Evolutionary conservation across 2,888 invertebrate genomes (phyloP), one percentile per base, ranked within the genome.

Genomic region (Pyralis farinalis): DNA sequence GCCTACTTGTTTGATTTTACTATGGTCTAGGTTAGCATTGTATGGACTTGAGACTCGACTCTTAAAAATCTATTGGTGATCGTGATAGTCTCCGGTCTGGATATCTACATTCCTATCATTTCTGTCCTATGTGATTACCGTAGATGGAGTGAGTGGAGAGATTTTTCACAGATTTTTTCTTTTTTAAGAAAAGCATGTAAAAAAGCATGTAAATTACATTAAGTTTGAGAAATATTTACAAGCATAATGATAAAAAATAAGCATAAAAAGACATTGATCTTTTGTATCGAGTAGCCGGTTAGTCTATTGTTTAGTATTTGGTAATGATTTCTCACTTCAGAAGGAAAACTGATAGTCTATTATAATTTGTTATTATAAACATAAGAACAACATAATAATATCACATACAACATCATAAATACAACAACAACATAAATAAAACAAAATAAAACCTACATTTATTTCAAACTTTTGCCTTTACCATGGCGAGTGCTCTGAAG

Each of bases 341-440:
- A 82, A 84, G 79, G 76, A 78, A 73, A 82, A 78, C 79, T 81
- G 80, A 82, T 79, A 66, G 79, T 77, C 81, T 85, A 83, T 76
- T 84, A 81, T 82, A 85, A 80, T 86, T 88, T 87, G 83, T 83
- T 86, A 81, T 72, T 68, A 82, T 82, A 86, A 84, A 63, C 83
- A 76, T 86, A 88, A 88, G 86, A 72, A 85, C 77, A 87, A 16
- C 16, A 16, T n/a, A n/a, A n/a, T n/a, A n/a, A n/a, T n/a, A n/a
- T n/a, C n/a, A n/a, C n/a, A n/a, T n/a, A n/a, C n/a, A n/a, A n/a
- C n/a, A n/a, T n/a, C n/a, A n/a, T n/a, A n/a, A n/a, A n/a, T n/a
- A n/a, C n/a, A n/a, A n/a, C n/a, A n/a, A n/a, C n/a, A n/a, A n/a
- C n/a, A 84, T 85, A 81, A 84, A 80, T 72, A 69, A 86, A 87